Percentiles rank a stretch among this genome's conserved stretches.
These are phyloP conservation scores for Bettongia penicillata DNA, from an alignment of 2,113 vertebrate genomes.

Conservation along the genomic window DNA sequence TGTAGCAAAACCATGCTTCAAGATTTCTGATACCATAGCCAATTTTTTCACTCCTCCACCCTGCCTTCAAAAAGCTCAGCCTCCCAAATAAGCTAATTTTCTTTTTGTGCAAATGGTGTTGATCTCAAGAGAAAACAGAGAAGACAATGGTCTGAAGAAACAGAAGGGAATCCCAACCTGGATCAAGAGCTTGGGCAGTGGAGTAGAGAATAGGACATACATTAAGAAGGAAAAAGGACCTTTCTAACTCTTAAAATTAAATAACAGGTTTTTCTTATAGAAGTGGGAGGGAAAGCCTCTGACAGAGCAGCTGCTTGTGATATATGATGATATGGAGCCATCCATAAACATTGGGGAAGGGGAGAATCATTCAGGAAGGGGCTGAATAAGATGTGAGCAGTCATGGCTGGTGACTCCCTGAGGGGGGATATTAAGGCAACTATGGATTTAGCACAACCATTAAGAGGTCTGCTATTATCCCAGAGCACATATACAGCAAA, in stretches of 20 bases:
- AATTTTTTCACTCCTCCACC: background rate
- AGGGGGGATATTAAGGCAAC: background rate
- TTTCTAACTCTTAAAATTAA: too few relatives aligned
- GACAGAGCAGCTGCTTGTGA: background rate
- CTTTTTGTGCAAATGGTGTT: background rate
- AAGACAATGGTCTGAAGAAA: background rate
- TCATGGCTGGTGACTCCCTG: background rate
- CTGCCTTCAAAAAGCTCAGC: background rate
- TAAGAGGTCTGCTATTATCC: background rate
- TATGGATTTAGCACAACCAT: background rate
- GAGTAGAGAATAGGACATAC: too few relatives aligned
- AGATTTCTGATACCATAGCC: background rate
- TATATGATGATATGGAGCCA: background rate
- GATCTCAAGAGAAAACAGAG: background rate
- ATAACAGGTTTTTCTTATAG: background rate
- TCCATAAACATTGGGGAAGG: background rate
- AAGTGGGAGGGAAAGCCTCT: background rate
- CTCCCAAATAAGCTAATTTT: background rate
- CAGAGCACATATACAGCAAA: background rate
- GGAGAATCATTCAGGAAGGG: background rate
- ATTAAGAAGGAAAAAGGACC: too few relatives aligned
- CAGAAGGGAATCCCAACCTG: background rate
- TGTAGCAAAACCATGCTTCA: background rate
- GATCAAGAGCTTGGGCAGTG: background rate
- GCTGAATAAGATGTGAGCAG: background rate